phyloP scores from a whole-genome alignment of 2,113 vertebrate species.

The Glaucomys volans region DNA sequence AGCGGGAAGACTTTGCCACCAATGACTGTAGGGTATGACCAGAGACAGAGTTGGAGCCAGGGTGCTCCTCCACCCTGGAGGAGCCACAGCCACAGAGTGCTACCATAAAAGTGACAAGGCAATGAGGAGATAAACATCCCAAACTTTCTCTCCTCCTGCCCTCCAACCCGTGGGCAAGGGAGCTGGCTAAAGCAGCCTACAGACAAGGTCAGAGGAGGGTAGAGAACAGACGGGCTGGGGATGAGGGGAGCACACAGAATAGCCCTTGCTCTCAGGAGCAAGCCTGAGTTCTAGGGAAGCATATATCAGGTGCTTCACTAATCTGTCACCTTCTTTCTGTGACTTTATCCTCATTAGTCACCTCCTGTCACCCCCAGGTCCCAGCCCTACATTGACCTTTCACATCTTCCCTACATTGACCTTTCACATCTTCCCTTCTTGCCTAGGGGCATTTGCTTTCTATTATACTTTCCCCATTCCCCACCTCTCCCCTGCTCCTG shows the following conservation, averaged over 20 bases:
- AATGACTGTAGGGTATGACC: neutral
- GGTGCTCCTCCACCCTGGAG: too few species aligned
- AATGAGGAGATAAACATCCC: neutral
- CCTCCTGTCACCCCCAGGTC: neutral
- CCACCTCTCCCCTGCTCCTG: neutral
- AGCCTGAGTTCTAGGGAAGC: neutral
- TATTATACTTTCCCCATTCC: neutral
- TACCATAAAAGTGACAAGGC: neutral
- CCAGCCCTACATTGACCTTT: neutral
- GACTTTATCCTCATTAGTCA: neutral
- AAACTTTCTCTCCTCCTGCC: neutral
- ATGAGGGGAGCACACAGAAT: neutral
- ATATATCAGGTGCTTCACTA: too few species aligned
- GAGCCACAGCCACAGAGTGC: neutral
- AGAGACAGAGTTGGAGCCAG: neutral
- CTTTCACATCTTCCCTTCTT: neutral
- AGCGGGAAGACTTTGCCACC: neutral
- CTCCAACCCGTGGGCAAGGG: neutral
- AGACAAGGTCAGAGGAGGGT: neutral
- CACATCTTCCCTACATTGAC: rapidly evolving
- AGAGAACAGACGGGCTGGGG: neutral
- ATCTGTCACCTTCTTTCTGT: neutral
- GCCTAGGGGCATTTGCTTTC: neutral
- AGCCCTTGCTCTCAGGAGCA: neutral
- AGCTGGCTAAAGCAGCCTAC: neutral